phyloP scores from a whole-genome alignment of 2,797 vertebrate species.

The Pipistrellus pygmaeus region DNA sequence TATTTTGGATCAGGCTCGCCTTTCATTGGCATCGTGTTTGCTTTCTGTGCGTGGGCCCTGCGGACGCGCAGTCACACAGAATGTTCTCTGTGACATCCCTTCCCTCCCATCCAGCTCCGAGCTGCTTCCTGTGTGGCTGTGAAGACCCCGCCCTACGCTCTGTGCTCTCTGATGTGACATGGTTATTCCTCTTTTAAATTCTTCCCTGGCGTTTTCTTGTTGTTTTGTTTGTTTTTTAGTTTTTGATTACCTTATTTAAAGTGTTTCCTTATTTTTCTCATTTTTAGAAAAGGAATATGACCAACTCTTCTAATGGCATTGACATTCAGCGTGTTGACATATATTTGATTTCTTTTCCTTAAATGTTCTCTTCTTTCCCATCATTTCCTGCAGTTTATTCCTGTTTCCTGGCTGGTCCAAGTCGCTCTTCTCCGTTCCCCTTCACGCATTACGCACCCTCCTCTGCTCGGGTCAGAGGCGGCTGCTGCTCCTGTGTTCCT shows the following conservation, averaged over 20 bases:
- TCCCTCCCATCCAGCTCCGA: not conserved
- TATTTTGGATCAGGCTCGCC: not conserved
- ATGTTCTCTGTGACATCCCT: not conserved
- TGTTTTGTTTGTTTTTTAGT: not conserved
- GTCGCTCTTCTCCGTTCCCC: not conserved
- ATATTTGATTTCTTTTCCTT: not conserved
- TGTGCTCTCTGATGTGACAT: not conserved
- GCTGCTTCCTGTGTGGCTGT: not conserved
- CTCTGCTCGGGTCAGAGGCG: not conserved
- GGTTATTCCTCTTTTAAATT: not conserved
- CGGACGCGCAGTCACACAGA: not conserved
- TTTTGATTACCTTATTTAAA: not conserved
- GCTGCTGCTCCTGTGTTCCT: not conserved
- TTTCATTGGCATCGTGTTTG: not conserved
- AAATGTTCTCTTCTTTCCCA: not conserved
- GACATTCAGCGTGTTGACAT: not conserved
- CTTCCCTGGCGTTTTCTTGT: not conserved
- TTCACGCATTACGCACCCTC: not conserved
- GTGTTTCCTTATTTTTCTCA: not conserved
- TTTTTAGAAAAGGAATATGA: not conserved
- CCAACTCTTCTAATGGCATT: not conserved
- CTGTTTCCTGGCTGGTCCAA: not conserved
- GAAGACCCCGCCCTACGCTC: not conserved
- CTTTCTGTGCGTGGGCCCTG: not conserved
- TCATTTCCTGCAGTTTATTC: not conserved